A percentile compares a stretch with the other conserved stretches of the same genome.
Conservation (phyloP, 2,797 vertebrate species). For the Pipistrellus pygmaeus region DNA sequence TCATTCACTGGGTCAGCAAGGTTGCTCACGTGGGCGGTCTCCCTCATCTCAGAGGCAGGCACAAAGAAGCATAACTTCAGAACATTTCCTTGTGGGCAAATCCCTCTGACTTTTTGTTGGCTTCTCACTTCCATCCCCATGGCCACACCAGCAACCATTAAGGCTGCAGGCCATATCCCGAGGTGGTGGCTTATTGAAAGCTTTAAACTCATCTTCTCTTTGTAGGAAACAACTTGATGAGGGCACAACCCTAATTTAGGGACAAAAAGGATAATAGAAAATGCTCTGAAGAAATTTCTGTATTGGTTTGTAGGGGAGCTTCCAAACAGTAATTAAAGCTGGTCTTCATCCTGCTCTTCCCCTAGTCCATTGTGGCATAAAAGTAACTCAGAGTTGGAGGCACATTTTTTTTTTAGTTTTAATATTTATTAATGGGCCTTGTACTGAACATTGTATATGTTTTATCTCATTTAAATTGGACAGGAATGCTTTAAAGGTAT, state of each 20-base stretch:
- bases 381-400: neutral
- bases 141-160: accelerated
- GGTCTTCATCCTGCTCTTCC: neutral
- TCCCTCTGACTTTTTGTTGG: neutral
- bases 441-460: neutral
- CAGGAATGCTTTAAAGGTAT: neutral
- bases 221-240: neutral
- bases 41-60: neutral
- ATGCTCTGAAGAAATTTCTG: neutral
- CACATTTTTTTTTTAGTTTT: neutral
- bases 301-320: neutral
- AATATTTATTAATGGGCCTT: neutral
- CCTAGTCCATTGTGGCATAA: neutral
- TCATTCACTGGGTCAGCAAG: neutral
- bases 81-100: neutral
- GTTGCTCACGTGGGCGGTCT: neutral
- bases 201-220: neutral
- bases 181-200: neutral
- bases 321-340: neutral
- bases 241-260: neutral
- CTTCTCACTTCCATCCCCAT: neutral
- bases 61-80: neutral
- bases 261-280: neutral
- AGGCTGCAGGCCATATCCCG: neutral
- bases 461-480: neutral